phyloP scores from a whole-genome alignment of 2,113 vertebrate species.

The Chiloscyllium plagiosum region DNA sequence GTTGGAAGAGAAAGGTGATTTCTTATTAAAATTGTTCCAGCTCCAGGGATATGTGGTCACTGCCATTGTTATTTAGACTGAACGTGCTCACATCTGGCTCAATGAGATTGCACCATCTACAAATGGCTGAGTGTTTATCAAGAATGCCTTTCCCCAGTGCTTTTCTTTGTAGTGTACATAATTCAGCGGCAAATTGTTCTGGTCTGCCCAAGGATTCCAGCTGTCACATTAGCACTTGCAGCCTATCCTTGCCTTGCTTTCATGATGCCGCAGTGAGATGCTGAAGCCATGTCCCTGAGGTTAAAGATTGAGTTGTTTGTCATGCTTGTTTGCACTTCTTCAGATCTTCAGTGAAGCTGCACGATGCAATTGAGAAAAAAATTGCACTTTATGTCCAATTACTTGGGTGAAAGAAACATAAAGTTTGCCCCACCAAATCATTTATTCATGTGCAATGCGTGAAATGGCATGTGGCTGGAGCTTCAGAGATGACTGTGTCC shows the following conservation, averaged over 20 bases:
- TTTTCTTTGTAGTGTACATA: background rate
- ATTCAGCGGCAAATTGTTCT: background rate
- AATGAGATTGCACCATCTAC: background rate
- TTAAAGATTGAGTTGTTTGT: background rate
- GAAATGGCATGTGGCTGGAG: background rate
- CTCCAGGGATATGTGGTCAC: constrained; percentile 45
- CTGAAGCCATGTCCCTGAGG: background rate
- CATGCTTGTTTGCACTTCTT: background rate
- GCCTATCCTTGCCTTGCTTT: background rate
- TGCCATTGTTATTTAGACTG: constrained; percentile 48
- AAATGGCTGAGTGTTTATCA: background rate
- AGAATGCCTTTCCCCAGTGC: background rate
- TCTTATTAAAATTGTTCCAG: constrained; percentile 53
- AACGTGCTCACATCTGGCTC: constrained; percentile 19
- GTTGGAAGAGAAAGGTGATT: constrained; percentile 39
- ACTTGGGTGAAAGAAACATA: background rate
- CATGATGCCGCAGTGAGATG: background rate
- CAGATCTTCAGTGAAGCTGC: background rate
- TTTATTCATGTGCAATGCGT: background rate
- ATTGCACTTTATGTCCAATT: background rate
- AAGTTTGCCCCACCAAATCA: background rate
- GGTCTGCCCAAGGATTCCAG: background rate
- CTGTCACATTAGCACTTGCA: background rate
- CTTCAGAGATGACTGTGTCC: background rate
- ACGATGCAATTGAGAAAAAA: background rate